Evolutionary conservation across 2,888 invertebrate genomes (phyloP).

Genomic region (Rapana venosa): DNA sequence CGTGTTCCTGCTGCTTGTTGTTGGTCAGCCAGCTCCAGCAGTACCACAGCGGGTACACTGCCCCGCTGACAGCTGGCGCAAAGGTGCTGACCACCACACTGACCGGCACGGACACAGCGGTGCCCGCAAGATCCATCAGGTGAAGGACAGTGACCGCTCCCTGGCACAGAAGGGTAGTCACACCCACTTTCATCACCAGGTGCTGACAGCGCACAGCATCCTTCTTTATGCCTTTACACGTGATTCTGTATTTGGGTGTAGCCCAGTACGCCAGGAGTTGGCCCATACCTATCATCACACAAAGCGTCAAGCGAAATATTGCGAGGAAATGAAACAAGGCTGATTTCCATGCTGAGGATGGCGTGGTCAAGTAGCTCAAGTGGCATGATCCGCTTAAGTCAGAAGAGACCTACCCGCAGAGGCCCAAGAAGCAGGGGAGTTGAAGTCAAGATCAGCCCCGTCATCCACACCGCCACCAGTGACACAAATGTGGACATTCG

Average conservation of each 20-base stretch:
- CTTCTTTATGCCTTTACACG: not conserved
- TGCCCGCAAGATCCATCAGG: too few relatives aligned
- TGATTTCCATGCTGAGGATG: not conserved
- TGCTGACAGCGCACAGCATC: not conserved
- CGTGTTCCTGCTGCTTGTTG: not conserved
- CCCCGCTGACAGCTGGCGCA: not conserved
- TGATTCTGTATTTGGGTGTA: not conserved
- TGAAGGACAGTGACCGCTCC: not conserved
- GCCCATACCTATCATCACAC: not conserved
- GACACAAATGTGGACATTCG: not conserved
- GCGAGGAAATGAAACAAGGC: not conserved
- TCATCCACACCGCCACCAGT: not conserved
- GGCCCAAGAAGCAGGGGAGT: not conserved
- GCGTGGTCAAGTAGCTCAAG: not conserved
- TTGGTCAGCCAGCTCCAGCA: not conserved
- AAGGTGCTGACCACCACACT: not conserved
- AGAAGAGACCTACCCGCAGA: too few relatives aligned
- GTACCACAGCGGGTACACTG: not conserved
- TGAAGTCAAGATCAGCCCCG: not conserved
- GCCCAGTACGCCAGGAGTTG: not conserved
- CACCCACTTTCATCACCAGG: not conserved
- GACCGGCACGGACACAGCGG: not conserved
- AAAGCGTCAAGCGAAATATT: not conserved
- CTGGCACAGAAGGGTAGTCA: not conserved
- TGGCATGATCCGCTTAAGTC: not conserved